Base-by-base conservation (phyloP, 2,113 vertebrate genomes). In the Jaculus jaculus region DNA sequence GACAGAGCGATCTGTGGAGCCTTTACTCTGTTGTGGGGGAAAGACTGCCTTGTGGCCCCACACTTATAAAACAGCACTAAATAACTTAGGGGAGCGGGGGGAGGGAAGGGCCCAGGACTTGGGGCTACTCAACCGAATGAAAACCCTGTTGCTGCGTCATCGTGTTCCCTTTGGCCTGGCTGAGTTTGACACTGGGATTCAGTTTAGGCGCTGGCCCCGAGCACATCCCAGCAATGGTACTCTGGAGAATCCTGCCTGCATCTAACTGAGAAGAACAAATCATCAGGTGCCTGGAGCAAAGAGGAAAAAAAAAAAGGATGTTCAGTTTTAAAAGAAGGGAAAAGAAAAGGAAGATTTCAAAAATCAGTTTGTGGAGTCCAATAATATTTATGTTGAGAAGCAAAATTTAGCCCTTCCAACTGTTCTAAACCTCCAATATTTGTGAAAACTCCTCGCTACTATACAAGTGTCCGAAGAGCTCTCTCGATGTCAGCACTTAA, bases 1-100 rank as follows among this genome's bases (percentile, higher is more conserved):
- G 98, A 98, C 96, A 93, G 98, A 94, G 96, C 96, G 96, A 92
- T 97, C 97, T 93, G 96, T 96, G 97, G 98, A 98, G 98, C 97
- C 97, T 96, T 97, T 94, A 96, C 97, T 98, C 97, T 97, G 95
- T 96, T 97, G 94, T 95, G 96, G 98, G 97, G 93, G 63, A 96
- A 92, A 97, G 97, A 98, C 98, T 96, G 97, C 97, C 96, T 96
- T 84, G 78, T 83, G 96, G 96, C 96, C 96, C 96, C 98, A 96
- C 98, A 98, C 98, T 98, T 97, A 97, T 96, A 93, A 96, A 97
- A 97, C 97, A 97, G 98, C 98, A 97, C 97, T 98, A 97, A 98
- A 96, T 96, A 97, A 97, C 98, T 98, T 97, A 96, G 98, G 98
- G 95, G 73, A 84, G 83, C 11, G 39, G 93, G 96, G 97, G 98